Conservation (phyloP, 2,113 vertebrate genomes). For the Laticauda laticaudata region DNA sequence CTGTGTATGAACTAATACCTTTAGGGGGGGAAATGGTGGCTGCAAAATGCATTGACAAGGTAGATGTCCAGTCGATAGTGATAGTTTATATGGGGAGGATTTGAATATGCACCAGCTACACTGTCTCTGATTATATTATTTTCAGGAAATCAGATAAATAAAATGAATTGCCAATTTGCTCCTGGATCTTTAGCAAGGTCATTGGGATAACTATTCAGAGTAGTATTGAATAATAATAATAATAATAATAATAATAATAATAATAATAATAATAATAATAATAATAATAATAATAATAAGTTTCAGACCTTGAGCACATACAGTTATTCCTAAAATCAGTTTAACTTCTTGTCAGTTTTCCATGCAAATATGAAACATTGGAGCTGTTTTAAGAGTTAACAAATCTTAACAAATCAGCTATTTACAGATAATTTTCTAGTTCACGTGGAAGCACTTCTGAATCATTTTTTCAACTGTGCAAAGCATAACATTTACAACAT, state of each 20-base stretch:
- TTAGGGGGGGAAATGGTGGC: neutral
- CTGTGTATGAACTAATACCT: neutral
- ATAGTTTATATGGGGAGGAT: neutral
- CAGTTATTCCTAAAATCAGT: neutral
- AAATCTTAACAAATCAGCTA: neutral
- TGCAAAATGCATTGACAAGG: neutral
- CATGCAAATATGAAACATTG: neutral
- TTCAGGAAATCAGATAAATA: neutral
- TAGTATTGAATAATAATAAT: neutral
- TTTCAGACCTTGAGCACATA: neutral
- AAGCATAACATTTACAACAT: neutral
- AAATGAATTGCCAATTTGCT: neutral
- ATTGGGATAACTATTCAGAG: neutral
- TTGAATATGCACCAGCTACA: neutral
- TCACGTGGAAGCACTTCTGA: neutral
- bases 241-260: too few relatives aligned
- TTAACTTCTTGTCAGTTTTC: neutral
- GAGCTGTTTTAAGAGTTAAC: neutral
- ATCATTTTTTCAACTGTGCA: neutral
- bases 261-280: too few relatives aligned
- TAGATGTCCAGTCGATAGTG: neutral
- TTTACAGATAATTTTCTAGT: neutral
- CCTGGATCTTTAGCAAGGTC: neutral
- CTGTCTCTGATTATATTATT: neutral
- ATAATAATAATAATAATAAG: neutral